Evolutionary conservation across 2,888 invertebrate genomes (phyloP), one percentile per base, ranked within the genome.

Genomic region (Candidula unifasciata): DNA sequence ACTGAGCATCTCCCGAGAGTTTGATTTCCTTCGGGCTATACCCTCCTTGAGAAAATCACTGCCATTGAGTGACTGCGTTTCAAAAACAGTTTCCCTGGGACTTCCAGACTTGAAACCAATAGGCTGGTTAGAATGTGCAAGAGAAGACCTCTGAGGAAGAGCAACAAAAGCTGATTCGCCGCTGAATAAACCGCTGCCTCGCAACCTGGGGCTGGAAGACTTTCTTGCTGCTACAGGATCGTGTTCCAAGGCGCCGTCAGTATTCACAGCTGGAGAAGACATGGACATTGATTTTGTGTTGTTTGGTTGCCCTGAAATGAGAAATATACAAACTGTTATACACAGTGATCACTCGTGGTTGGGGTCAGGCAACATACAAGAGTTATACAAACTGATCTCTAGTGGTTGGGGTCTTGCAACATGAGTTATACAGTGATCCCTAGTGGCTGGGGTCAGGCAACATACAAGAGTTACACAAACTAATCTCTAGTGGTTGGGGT

Each of bases 271-370:
- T 2, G 66, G 24, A 68, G 79, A 79, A 68, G 79, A 79, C 8
- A 16, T 3, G 16, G 66, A 24, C 18, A 68, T 16, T 37, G 79
- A 79, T 33, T 64, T 79, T n/a, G 68, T 27, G 66, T 35, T 37
- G 13, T 0, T 52, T n/a, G 77, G 64, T 30, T 60, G 77, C 35
- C 77, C 77, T 78, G 77, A 78, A 78, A 78, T 16, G 1, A 10
- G 18, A 57, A 1, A 30, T 2, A 77, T 13, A 57, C 27, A 54
- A n/a, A n/a, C n/a, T n/a, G n/a, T n/a, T n/a, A n/a, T n/a, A n/a
- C n/a, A n/a, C n/a, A n/a, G n/a, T n/a, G n/a, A n/a, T n/a, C n/a
- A n/a, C n/a, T n/a, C n/a, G n/a, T n/a, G n/a, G n/a, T n/a, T n/a
- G n/a, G n/a, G n/a, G n/a, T n/a, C n/a, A n/a, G n/a, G n/a, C n/a